A percentile compares a stretch with the other conserved stretches of the same genome.
Evolutionary conservation across 2,113 vertebrate species (phyloP).

Genomic region (Macroglossus sobrinus): DNA sequence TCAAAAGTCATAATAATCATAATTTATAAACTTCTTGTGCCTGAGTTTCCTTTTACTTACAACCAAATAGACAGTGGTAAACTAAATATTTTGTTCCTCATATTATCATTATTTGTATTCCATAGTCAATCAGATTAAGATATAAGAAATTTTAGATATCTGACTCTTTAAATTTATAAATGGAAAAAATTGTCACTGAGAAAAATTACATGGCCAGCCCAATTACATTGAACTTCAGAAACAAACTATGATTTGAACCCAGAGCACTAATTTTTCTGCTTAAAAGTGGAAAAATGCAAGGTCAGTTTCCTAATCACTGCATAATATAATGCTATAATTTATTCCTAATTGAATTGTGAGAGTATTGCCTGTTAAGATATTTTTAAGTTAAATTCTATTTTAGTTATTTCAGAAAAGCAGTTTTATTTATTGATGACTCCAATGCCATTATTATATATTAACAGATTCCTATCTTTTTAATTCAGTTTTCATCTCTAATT

Average conservation of each 20-base stretch:
- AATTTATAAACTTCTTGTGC: not conserved
- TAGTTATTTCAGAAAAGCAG: slow-evolving; percentile 1
- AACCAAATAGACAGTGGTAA: not conserved
- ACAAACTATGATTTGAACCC: not conserved
- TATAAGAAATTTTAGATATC: not conserved
- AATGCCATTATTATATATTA: slow-evolving; percentile 54
- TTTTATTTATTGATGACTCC: slow-evolving; percentile 60
- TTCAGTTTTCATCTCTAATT: slow-evolving; percentile 56
- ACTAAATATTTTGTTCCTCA: not conserved
- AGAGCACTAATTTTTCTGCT: slow-evolving; percentile 36
- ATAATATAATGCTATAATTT: slow-evolving; percentile 41
- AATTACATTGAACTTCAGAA: not conserved
- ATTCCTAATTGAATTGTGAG: slow-evolving; percentile 47
- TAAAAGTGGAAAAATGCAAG: slow-evolving; percentile 42
- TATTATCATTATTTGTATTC: not conserved
- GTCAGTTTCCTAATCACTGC: slow-evolving; percentile 43
- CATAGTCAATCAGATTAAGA: not conserved
- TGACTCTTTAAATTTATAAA: not conserved
- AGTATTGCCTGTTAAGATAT: slow-evolving; percentile 41
- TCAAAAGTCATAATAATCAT: not conserved
- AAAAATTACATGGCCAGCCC: slow-evolving; percentile 9
- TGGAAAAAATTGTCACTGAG: not conserved
- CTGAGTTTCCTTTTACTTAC: not conserved
- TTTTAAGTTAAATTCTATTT: slow-evolving; percentile 52
- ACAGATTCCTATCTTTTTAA: slow-evolving; percentile 53